Evolutionary conservation across 2,888 invertebrate species (phyloP), one percentile per base, ranked within the genome.

Genomic region (Pomacea canaliculata): DNA sequence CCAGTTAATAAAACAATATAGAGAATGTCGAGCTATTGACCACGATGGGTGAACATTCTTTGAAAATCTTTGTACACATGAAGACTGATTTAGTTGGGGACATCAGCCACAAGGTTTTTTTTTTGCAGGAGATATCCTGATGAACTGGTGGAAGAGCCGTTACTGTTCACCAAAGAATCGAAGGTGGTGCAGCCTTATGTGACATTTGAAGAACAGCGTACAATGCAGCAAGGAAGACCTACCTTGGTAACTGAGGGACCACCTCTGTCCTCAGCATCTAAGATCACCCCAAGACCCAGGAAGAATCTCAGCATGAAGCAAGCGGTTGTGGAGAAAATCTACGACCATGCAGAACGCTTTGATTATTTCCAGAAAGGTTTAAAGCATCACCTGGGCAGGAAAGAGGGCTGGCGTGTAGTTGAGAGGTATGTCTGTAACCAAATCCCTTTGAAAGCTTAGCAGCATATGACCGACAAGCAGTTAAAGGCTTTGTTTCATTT

Each of bases 351-450:
- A 66, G 85, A 85, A 49, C 80, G 79, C 46, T 89, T 83, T 80
- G 84, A 87, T 71, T 80, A 82, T 23, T 82, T 86, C 78, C 82
- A 88, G 46, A 84, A 81, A 77, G 84, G 84, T 59, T 84, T 84
- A 10, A 83, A 85, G 1, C 85, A 87, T 67, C 84, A 85, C 70
- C 74, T 85, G 19, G 88, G 88, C 9, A 83, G 80, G 69, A 88
- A 87, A 83, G 84, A 88, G 76, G 88, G 88, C 2, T 88, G 87
- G 87, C 83, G 79, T 70, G 79, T 89, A 10, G 84, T 88, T 8
- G 87, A 89, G 12, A 10, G 12, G 10, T 56, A 8, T 56, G 51
- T 56, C 10, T 56, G 51, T 56, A 37, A 37, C 3, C 37, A 37
- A 37, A 37, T 37, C 4, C 37, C 37, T 37, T 37, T 37, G 3